Percentiles rank a stretch among this genome's conserved stretches.
These are phyloP conservation scores for Gnatocerus cornutus DNA, from an alignment of 2,888 invertebrate genomes.

Conservation along the genomic window DNA sequence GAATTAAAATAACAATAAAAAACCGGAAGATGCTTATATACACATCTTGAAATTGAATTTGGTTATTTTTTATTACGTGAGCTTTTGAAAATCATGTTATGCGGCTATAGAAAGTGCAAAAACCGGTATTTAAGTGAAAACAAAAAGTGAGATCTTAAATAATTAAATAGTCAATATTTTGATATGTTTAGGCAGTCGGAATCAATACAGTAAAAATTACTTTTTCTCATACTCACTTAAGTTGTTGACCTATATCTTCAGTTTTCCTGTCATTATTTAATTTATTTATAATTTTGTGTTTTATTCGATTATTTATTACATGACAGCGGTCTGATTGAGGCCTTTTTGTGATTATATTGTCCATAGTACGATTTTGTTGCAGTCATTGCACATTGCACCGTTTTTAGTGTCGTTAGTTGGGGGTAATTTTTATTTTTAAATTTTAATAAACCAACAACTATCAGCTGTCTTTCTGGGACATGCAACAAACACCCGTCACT, in stretches of 20 bases:
- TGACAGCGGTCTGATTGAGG: slow-evolving; percentile 19
- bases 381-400: slow-evolving; percentile 34
- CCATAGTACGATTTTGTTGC: slow-evolving; percentile 20
- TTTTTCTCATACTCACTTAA: slow-evolving; percentile 27
- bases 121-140: slow-evolving; percentile 36
- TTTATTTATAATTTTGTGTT: slow-evolving; percentile 27
- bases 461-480: slow-evolving; percentile 37
- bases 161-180: slow-evolving; percentile 39
- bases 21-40: slow-evolving; percentile 1
- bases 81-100: slow-evolving; percentile 17
- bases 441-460: slow-evolving; percentile 21
- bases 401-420: slow-evolving; percentile 23
- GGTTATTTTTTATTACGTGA: neutral
- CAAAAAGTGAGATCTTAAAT: slow-evolving; percentile 27
- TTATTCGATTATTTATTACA: slow-evolving; percentile 41
- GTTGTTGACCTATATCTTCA: slow-evolving; percentile 21
- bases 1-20: slow-evolving; percentile 21
- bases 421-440: slow-evolving; percentile 21
- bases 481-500: slow-evolving; percentile 44
- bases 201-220: slow-evolving; percentile 6
- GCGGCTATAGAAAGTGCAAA: slow-evolving; percentile 38
- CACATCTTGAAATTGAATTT: slow-evolving; percentile 5
- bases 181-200: neutral
- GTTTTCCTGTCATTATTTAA: slow-evolving; percentile 30
- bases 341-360: slow-evolving; percentile 25